Base-by-base conservation (phyloP, 2,113 vertebrate species). In the Aegotheles bennettii region DNA sequence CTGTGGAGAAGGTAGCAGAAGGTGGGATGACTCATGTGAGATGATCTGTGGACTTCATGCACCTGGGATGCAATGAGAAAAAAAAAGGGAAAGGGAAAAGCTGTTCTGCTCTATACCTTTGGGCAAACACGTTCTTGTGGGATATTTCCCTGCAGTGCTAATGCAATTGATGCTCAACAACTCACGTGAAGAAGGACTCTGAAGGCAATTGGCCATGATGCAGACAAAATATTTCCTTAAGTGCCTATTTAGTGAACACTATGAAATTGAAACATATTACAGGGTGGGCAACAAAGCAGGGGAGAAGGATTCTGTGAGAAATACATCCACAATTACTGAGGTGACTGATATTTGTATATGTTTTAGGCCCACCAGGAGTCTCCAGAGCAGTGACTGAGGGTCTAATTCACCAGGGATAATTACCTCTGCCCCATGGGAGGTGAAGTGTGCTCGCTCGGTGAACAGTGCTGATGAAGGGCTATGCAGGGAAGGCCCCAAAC, bases 351-450 rank as follows among this genome's bases (percentile, higher is more conserved):
- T 9, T 24, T 71, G 26, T 50, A 13, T 53, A 9, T 51, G 33
- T 64, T 70, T 82, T 51, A 77, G 51, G 38, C 59, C 40, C 45
- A 65, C 61, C 33, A 75, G 47, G 56, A 89, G 36, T 40, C 51
- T 65, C 16, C 45, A 78, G 51, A 90, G 6, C 26, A 43, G 56
- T 64, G 71, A 83, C 11, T 78, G 61, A 94, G 61, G 71, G 70
- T 63, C 60, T 89, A 56, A 89, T 88, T 91, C 90, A 65, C 80
- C 47, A 83, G 76, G 67, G 87, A 69, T 94, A 96, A 94, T 91
- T 94, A 78, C 76, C 67, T 69, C 47, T 0, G 0, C 93, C 80
- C 80, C 57, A 50, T 5, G 56, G 56, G 65, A 82, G 75, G 84
- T 85, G 65, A 91, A 96, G 87, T 83, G 67, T 86, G 60, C 51